phyloP scores from a whole-genome alignment of 1,140 invertebrate genomes.

The Drosophila repletoides region DNA sequence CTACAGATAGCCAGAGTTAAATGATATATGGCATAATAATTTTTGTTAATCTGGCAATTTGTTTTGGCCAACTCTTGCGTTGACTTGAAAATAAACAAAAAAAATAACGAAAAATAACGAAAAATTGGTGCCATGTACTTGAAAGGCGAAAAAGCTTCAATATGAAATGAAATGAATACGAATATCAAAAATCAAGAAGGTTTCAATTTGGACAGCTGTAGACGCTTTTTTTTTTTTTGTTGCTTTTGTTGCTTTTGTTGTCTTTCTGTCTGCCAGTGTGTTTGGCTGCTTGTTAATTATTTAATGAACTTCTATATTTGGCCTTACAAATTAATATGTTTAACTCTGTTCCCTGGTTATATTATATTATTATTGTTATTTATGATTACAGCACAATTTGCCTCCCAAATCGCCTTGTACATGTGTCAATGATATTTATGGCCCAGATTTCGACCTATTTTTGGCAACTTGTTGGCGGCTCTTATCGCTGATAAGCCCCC shows the following conservation, averaged over 20 bases:
- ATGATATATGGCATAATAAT: conserved; percentile 3
- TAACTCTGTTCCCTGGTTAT: conserved; percentile 14
- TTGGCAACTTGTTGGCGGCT: conserved; percentile 7
- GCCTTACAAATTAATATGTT: conserved; percentile 60
- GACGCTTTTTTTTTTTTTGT: conserved; percentile 1
- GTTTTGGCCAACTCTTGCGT: conserved; percentile 34
- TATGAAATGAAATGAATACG: not conserved
- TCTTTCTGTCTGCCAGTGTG: conserved; percentile 15
- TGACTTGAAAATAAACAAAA: not conserved
- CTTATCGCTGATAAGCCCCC: conserved; percentile 23
- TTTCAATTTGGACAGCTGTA: conserved; percentile 49
- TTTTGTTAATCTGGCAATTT: conserved; percentile 46
- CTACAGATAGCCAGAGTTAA: not conserved
- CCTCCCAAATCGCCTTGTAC: not conserved
- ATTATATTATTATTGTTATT: conserved; percentile 22
- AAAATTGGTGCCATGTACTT: conserved; percentile 20
- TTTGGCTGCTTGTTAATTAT: conserved; percentile 47
- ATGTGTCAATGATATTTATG: conserved; percentile 35
- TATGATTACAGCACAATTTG: conserved; percentile 40
- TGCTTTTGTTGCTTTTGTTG: conserved; percentile 9
- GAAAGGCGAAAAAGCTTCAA: conserved; percentile 13
- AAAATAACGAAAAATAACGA: no score
- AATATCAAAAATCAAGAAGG: not conserved
- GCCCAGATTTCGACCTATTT: conserved; percentile 35
- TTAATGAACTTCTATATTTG: conserved; percentile 76